Percentiles rank a stretch among this genome's conserved stretches.
Conservation (phyloP, 2,797 vertebrate genomes). For the Threskiornis aethiopicus region DNA sequence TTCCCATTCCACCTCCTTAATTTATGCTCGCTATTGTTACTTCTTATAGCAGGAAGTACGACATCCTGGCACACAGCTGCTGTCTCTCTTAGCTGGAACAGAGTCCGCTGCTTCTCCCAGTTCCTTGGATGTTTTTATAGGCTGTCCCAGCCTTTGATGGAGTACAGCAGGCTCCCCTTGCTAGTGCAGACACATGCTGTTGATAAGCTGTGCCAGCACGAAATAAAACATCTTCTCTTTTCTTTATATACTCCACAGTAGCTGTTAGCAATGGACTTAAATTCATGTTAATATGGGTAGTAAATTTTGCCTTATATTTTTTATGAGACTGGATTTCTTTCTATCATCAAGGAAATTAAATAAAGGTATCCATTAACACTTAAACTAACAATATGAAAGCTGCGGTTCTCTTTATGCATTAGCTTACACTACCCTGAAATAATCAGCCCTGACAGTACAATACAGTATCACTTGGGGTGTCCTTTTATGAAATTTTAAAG, state of each 20-base stretch:
- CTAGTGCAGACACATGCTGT: conserved; percentile 28
- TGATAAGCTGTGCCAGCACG: conserved; percentile 23
- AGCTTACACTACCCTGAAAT: background rate
- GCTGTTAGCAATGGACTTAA: background rate
- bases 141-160: conserved; percentile 31
- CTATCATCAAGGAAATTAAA: background rate
- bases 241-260: background rate
- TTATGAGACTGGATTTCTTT: background rate
- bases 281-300: background rate
- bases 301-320: conserved; percentile 1
- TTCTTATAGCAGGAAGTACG: background rate
- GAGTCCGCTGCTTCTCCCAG: conserved; percentile 2
- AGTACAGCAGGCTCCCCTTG: conserved; percentile 27
- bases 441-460: background rate
- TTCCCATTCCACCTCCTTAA: conserved; percentile 25
- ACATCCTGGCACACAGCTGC: conserved; percentile 24
- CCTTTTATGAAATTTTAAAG: background rate
- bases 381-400: conserved; percentile 10
- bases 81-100: conserved; percentile 22
- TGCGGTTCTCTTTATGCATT: background rate
- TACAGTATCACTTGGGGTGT: background rate
- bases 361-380: background rate
- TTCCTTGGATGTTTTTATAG: conserved; percentile 30
- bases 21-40: background rate
- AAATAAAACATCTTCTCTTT: conserved; percentile 40